These are phyloP conservation scores for Deilephila porcellus DNA, from an alignment of 2,888 invertebrate species.

Conservation along the genomic window DNA sequence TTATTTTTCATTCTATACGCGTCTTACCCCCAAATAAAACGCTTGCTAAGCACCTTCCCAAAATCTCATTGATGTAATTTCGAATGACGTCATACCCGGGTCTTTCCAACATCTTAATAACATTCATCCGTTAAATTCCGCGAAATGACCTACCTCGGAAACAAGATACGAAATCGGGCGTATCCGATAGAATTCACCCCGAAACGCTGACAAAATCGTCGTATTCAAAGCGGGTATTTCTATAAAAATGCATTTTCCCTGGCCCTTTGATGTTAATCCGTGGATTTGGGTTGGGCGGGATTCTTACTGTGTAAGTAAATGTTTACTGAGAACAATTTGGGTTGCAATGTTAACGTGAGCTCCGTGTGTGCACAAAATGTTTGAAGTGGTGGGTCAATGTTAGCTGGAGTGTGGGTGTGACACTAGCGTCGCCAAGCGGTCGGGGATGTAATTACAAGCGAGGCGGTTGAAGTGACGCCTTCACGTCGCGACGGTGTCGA, in stretches of 20 bases:
- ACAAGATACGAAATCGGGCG: constrained; percentile 64
- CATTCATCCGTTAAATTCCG: constrained; percentile 53
- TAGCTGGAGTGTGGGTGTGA: constrained; percentile 47
- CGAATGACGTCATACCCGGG: constrained; percentile 46
- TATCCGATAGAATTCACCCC: constrained; percentile 62
- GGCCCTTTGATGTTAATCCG: constrained; percentile 80
- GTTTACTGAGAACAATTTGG: constrained; percentile 59
- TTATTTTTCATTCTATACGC: not conserved
- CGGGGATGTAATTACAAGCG: constrained; percentile 59
- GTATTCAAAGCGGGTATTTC: constrained; percentile 75
- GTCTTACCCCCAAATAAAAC: not conserved
- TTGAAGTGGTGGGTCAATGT: constrained; percentile 44
- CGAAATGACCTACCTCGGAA: constrained; percentile 62
- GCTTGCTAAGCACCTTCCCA: not conserved
- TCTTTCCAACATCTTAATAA: constrained; percentile 15
- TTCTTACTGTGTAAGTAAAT: constrained; percentile 58
- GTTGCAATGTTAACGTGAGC: constrained; percentile 49
- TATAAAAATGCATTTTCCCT: constrained; percentile 79
- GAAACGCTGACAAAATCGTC: constrained; percentile 74
- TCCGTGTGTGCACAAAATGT: constrained; percentile 33
- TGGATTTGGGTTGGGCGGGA: constrained; percentile 65
- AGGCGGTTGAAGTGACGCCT: constrained; percentile 51
- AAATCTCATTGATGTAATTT: constrained; percentile 35
- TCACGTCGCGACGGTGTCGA: constrained; percentile 54
- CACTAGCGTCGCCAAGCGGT: constrained; percentile 56